A percentile compares a stretch with the other conserved stretches of the same genome.
phyloP scores from a whole-genome alignment of 1,140 invertebrate genomes.

The Oncopeltus fasciatus region DNA sequence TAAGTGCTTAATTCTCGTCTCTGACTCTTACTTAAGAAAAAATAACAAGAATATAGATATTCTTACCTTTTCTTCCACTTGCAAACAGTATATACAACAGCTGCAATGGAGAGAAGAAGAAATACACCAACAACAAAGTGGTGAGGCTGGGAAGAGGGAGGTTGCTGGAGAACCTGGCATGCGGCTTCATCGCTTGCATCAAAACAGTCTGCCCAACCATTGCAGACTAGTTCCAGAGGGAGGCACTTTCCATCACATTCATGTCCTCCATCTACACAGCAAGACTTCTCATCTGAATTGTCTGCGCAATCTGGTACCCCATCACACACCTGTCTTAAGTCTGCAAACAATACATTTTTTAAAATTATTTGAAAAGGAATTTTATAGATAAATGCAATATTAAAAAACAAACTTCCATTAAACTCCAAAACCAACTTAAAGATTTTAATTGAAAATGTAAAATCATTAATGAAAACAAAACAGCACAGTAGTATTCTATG shows the following conservation, averaged over 20 bases:
- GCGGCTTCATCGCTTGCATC: conserved; percentile 53
- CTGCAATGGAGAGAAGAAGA: conserved; percentile 33
- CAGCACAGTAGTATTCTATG: too few species aligned
- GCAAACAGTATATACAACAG: conserved; percentile 21
- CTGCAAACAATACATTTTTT: conserved; percentile 14
- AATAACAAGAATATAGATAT: too few species aligned
- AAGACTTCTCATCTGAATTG: conserved; percentile 53
- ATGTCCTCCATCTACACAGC: conserved; percentile 17
- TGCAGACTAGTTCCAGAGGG: conserved; percentile 41
- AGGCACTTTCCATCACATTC: conserved; percentile 34
- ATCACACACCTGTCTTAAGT: conserved; percentile 42
- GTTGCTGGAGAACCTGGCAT: neutral
- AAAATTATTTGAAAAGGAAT: too few species aligned
- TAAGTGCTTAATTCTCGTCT: too few species aligned
- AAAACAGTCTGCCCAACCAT: conserved; percentile 48
- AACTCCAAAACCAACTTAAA: neutral
- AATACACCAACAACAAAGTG: conserved; percentile 27
- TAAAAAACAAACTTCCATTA: neutral
- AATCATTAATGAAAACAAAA: too few species aligned
- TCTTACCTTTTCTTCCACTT: conserved; percentile 17
- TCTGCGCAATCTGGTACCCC: conserved; percentile 56
- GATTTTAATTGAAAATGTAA: neutral
- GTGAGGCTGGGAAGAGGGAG: conserved; percentile 1
- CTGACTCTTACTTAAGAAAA: too few species aligned
- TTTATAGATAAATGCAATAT: too few species aligned